Evolutionary conservation across 2,888 invertebrate species (phyloP).

Genomic region (Chloroclysta siterata): DNA sequence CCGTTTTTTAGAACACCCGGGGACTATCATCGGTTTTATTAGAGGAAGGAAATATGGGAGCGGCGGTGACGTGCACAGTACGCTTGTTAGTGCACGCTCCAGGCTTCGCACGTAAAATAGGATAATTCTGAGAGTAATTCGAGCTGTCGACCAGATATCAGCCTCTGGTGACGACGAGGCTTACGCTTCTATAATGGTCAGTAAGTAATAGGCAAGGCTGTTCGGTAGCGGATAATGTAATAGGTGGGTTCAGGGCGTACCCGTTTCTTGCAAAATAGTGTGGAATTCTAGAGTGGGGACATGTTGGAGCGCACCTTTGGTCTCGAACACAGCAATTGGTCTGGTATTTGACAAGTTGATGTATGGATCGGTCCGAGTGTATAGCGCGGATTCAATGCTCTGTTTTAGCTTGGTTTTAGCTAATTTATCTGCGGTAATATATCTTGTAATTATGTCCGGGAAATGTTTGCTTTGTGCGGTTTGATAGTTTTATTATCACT

Average conservation of each 20-base stretch:
- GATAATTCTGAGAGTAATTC: constrained; percentile 76
- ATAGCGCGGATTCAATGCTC: constrained; percentile 26
- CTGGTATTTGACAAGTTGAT: constrained; percentile 77
- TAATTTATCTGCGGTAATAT: constrained; percentile 46
- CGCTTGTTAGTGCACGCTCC: constrained; percentile 68
- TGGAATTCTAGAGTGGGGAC: constrained; percentile 74
- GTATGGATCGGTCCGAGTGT: constrained; percentile 64
- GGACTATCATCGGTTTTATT: constrained; percentile 74
- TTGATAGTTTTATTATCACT: constrained; percentile 44
- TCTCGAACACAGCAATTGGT: constrained; percentile 77
- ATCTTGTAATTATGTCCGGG: constrained; percentile 51
- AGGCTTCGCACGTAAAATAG: constrained; percentile 67
- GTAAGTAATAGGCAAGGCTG: constrained; percentile 79
- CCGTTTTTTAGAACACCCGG: constrained; percentile 70
- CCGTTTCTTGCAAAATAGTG: constrained; percentile 68
- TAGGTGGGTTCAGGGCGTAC: constrained; percentile 76
- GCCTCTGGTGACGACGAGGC: constrained; percentile 74
- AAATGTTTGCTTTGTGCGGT: constrained; percentile 42
- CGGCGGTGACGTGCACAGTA: constrained; percentile 60
- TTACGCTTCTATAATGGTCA: constrained; percentile 65
- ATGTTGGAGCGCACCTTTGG: constrained; percentile 65
- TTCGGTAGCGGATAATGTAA: constrained; percentile 72
- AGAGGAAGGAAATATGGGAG: constrained; percentile 71
- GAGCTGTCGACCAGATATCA: constrained; percentile 75
- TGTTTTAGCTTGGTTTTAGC: constrained; percentile 14